Evolutionary conservation across 2,797 vertebrate species (phyloP), one percentile per base, ranked within the genome.

Genomic region (Eleutherodactylus coqui): DNA sequence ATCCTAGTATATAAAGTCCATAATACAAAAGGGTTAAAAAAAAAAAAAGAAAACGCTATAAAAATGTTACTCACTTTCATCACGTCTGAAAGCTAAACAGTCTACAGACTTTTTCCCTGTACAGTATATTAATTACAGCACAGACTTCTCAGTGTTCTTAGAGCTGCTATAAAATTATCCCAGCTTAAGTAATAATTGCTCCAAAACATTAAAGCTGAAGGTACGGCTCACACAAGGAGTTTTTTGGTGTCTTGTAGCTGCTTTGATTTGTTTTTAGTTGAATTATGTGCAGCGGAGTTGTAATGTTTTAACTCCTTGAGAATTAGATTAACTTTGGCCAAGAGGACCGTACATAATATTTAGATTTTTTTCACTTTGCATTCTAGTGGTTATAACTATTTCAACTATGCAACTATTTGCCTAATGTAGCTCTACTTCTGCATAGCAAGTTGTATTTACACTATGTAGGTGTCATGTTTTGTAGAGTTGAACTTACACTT

Each of bases 21-120:
- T 53, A 82, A 82, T 60, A 82, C 69, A 85, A 53, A 73, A 21
- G 47, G 47, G 38, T 24, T 58, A 64, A 41, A 75, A 38, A 79
- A 45, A 43, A n/a, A n/a, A n/a, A n/a, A n/a, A 77, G 27, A 85
- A 69, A 5, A 45, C 58, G n/a, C 24, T 62, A 75, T 86, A 75
- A 64, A 53, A 81, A 76, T 64, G 29, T 72, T 75, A 47, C 17
- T 64, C 67, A 36, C 49, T 34, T 80, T 79, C 77, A 41, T 36
- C 76, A 73, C 51, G 62, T 34, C 36, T 83, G 29, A 83, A 75
- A 83, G 8, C n/a, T 41, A 83, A 41, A 60, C 53, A 45, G 69
- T 32, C 24, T 38, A 72, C 38, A 24, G 36, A n/a, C 38, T 38
- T 36, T 51, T 47, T 55, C 4, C 29, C 49, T 3, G 13, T 77